phyloP scores from a whole-genome alignment of 1,140 invertebrate species.

The Cheumatopsyche charites region DNA sequence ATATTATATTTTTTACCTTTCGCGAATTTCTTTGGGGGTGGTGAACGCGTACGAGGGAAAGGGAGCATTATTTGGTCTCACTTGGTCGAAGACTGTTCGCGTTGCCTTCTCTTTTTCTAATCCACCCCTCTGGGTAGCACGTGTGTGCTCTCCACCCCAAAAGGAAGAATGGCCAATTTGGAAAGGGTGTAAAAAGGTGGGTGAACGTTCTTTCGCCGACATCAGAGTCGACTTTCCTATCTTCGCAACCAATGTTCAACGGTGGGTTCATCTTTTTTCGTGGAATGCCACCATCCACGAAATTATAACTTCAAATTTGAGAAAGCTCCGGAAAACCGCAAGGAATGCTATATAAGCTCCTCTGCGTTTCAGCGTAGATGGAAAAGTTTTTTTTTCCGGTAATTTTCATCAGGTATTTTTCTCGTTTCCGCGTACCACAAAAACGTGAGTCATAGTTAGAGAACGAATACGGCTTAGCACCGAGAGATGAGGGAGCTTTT shows the following conservation, averaged over 20 bases:
- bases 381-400: slow-evolving; percentile 29
- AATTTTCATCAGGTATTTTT: slow-evolving; percentile 42
- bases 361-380: slow-evolving; percentile 3
- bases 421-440: slow-evolving; percentile 16
- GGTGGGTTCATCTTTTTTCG: slow-evolving; percentile 26
- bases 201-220: slow-evolving; percentile 26
- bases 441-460: slow-evolving; percentile 34
- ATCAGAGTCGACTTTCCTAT: slow-evolving; percentile 13
- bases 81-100: neutral
- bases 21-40: slow-evolving; percentile 30
- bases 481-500: slow-evolving; percentile 27
- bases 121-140: slow-evolving; percentile 11
- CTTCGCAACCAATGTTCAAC: neutral
- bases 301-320: slow-evolving; percentile 47
- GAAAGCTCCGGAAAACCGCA: slow-evolving; percentile 35
- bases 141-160: slow-evolving; percentile 23
- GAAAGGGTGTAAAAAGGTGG: slow-evolving; percentile 31
- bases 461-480: slow-evolving; percentile 4
- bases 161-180: slow-evolving; percentile 44
- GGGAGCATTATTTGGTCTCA: neutral
- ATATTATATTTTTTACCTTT: slow-evolving; percentile 42
- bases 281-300: neutral
- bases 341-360: slow-evolving; percentile 42
- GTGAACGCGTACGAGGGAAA: slow-evolving; percentile 30
- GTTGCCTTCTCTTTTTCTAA: slow-evolving; percentile 42